Percentiles rank a stretch among this genome's conserved stretches.
Conservation (phyloP, 2,113 vertebrate species). For the Notothenia rossii region DNA sequence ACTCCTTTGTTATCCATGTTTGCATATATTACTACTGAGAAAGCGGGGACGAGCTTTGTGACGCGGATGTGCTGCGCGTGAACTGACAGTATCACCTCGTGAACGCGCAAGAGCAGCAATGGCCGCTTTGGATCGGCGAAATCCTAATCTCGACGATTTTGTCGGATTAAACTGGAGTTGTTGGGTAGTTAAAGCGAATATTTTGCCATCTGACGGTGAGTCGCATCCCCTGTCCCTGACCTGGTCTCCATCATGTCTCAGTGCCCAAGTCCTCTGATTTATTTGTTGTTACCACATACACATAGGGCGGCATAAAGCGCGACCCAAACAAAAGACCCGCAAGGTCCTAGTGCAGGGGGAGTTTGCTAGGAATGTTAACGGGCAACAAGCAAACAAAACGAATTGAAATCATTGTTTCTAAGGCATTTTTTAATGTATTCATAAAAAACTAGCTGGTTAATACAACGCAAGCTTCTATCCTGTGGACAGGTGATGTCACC, state of each 20-base stretch:
- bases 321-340: constrained; percentile 89
- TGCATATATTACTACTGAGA: neutral
- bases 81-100: constrained; percentile 84
- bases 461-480: neutral
- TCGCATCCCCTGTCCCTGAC: constrained; percentile 38
- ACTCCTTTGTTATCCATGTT: too few species aligned
- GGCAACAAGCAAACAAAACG: constrained; percentile 2
- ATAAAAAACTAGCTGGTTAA: neutral
- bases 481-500: neutral
- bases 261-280: constrained; percentile 30
- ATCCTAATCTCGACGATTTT: constrained; percentile 90
- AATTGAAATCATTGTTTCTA: neutral
- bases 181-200: constrained; percentile 86
- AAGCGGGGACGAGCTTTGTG: constrained; percentile 76
- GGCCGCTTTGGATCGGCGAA: constrained; percentile 90
- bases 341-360: constrained; percentile 87
- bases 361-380: constrained; percentile 38
- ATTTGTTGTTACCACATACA: constrained; percentile 46
- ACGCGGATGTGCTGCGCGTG: constrained; percentile 65
- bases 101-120: constrained; percentile 90
- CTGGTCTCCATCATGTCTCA: neutral
- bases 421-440: neutral
- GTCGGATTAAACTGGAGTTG: constrained; percentile 91
- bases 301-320: constrained; percentile 63
- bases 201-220: constrained; percentile 86